phyloP scores from a whole-genome alignment of 1,140 invertebrate species.

The Agraylea sexmaculata region DNA sequence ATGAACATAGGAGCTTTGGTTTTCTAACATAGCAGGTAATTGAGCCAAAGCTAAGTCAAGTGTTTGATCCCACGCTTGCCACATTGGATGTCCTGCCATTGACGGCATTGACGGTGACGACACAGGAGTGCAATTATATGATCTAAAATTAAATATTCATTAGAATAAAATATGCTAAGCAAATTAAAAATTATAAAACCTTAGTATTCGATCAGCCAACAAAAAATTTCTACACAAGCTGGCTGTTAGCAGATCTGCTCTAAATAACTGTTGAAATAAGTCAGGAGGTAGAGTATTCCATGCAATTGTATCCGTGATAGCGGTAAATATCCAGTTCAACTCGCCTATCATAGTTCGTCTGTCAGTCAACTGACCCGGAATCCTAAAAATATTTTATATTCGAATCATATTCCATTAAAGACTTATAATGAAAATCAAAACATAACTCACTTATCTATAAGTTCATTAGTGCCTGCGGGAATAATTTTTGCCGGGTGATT shows the following conservation, averaged over 20 bases:
- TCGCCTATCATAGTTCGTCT: slow-evolving; percentile 95
- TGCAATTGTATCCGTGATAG: slow-evolving; percentile 99
- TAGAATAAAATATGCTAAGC: neutral
- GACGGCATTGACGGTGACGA: slow-evolving; percentile 83
- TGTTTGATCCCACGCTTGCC: slow-evolving; percentile 96
- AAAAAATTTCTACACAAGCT: slow-evolving; percentile 96
- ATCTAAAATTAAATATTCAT: slow-evolving; percentile 30
- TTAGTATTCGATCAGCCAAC: slow-evolving; percentile 90
- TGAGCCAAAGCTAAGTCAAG: slow-evolving; percentile 88
- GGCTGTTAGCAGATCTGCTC: slow-evolving; percentile 95
- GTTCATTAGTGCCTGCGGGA: slow-evolving; percentile 65
- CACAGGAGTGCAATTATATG: slow-evolving; percentile 91
- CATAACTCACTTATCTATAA: slow-evolving; percentile 74
- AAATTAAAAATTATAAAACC: slow-evolving; percentile 26
- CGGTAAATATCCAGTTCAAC: slow-evolving; percentile 99
- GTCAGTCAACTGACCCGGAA: slow-evolving; percentile 91
- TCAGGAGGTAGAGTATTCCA: slow-evolving; percentile 92
- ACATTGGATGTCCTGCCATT: slow-evolving; percentile 82
- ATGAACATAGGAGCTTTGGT: slow-evolving; percentile 55
- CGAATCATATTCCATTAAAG: neutral
- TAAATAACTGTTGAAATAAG: slow-evolving; percentile 92
- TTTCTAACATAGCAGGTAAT: slow-evolving; percentile 62
- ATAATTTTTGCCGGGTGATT: slow-evolving; percentile 66
- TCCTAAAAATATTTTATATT: slow-evolving; percentile 51
- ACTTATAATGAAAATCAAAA: slow-evolving; percentile 1